These are phyloP conservation scores for Brachionus calyciflorus DNA, from an alignment of 1,140 invertebrate species.

Conservation along the genomic window DNA sequence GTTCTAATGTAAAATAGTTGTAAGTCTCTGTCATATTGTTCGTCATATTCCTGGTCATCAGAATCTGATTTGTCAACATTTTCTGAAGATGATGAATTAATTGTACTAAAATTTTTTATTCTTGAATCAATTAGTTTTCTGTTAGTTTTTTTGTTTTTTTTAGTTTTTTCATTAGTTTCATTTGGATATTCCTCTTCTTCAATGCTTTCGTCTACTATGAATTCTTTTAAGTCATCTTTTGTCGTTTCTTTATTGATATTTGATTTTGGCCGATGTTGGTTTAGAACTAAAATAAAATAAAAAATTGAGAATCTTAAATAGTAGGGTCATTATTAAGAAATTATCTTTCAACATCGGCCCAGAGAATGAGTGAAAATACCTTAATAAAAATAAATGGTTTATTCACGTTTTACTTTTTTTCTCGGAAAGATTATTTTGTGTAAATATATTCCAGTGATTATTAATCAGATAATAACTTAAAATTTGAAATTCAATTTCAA, in stretches of 20 bases:
- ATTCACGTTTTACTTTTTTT: no score
- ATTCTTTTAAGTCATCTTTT: background rate
- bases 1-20: conserved; percentile 44
- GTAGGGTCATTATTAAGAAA: no score
- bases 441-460: no score
- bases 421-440: no score
- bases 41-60: conserved; percentile 38
- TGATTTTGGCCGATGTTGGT: background rate
- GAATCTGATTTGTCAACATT: conserved; percentile 15
- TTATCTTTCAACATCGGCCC: no score
- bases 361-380: no score
- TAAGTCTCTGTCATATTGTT: conserved; percentile 13
- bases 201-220: conserved; percentile 15
- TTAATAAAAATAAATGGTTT: no score
- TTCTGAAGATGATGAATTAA: conserved; percentile 16
- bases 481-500: no score
- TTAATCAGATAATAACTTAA: no score
- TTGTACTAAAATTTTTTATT: background rate
- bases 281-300: background rate
- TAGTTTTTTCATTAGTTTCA: background rate
- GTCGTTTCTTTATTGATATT: background rate
- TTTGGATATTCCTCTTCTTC: conserved; percentile 1
- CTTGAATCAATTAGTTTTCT: conserved; percentile 20
- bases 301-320: no score
- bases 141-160: conserved; percentile 3